Conservation (phyloP, 2,797 vertebrate species). For the Champsocephalus esox region DNA sequence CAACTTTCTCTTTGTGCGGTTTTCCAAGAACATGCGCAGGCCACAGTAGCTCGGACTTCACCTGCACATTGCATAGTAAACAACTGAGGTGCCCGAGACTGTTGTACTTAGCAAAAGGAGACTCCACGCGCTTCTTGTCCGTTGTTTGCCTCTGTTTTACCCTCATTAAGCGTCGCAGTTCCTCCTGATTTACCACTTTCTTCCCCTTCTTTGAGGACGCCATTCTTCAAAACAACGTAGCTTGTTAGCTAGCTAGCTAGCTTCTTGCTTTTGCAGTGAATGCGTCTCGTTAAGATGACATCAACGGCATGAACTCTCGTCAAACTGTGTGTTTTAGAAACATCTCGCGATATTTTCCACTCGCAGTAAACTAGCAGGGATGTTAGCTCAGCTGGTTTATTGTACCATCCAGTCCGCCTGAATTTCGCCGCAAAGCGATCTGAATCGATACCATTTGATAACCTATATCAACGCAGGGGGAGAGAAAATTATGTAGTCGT, state of each 20-base stretch:
- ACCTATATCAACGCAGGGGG: not conserved
- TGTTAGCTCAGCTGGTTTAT: constrained; percentile 53
- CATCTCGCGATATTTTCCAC: constrained; percentile 70
- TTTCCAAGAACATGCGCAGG: constrained; percentile 93
- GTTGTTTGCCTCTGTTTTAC: constrained; percentile 89
- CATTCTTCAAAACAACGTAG: constrained; percentile 67
- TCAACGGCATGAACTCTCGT: not conserved
- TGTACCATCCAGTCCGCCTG: constrained; percentile 33
- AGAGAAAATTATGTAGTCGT: constrained; percentile 65
- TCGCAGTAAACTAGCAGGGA: constrained; percentile 17
- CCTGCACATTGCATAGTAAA: constrained; percentile 86
- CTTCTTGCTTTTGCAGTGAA: not conserved
- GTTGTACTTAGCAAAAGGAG: constrained; percentile 94
- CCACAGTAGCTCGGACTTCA: constrained; percentile 94
- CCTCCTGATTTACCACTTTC: constrained; percentile 92
- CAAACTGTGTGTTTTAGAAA: rapidly evolving
- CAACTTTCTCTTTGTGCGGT: constrained; percentile 90
- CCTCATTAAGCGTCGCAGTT: constrained; percentile 93
- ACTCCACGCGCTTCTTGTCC: constrained; percentile 90
- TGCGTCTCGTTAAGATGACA: constrained; percentile 66
- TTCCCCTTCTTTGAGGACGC: constrained; percentile 83
- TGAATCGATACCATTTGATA: constrained; percentile 31
- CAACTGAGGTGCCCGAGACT: constrained; percentile 92
- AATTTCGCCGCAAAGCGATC: constrained; percentile 69
- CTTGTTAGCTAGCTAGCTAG: not conserved